Evolutionary conservation across 1,140 invertebrate species (phyloP).

Genomic region (Micrasema minimum): DNA sequence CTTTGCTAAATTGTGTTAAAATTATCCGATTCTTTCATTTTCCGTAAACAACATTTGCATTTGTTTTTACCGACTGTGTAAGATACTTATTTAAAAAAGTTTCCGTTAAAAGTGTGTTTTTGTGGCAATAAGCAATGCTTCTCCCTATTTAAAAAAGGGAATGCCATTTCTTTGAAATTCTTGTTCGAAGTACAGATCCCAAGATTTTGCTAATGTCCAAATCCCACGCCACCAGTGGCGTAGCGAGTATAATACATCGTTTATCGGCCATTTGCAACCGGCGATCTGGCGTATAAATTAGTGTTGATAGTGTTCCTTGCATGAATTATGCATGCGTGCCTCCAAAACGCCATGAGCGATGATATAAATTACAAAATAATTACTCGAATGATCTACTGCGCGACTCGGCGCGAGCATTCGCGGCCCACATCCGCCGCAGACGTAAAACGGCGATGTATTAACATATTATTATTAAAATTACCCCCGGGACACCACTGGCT

Average conservation of each 20-base stretch:
- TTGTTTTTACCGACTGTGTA: too few species aligned
- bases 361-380: slow-evolving; percentile 47
- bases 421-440: slow-evolving; percentile 16
- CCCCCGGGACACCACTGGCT: slow-evolving; percentile 24
- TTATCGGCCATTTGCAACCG: slow-evolving; percentile 43
- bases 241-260: slow-evolving; percentile 18
- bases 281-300: slow-evolving; percentile 42
- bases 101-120: too few species aligned
- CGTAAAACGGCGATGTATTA: slow-evolving; percentile 17
- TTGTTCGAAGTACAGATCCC: too few species aligned
- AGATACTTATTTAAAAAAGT: too few species aligned
- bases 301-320: slow-evolving; percentile 40
- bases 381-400: slow-evolving; percentile 42
- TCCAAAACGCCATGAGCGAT: slow-evolving; percentile 35
- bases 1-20: too few species aligned
- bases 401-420: slow-evolving; percentile 21
- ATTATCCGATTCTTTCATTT: too few species aligned
- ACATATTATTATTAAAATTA: slow-evolving; percentile 28
- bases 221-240: slow-evolving; percentile 27
- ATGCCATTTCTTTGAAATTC: too few species aligned
- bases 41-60: too few species aligned
- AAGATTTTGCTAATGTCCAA: background rate
- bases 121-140: too few species aligned
- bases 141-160: too few species aligned
- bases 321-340: slow-evolving; percentile 49